Percentiles rank a stretch among this genome's conserved stretches.
Evolutionary conservation across 2,797 vertebrate genomes (phyloP).

Genomic region (Cetoscarus ocellatus): DNA sequence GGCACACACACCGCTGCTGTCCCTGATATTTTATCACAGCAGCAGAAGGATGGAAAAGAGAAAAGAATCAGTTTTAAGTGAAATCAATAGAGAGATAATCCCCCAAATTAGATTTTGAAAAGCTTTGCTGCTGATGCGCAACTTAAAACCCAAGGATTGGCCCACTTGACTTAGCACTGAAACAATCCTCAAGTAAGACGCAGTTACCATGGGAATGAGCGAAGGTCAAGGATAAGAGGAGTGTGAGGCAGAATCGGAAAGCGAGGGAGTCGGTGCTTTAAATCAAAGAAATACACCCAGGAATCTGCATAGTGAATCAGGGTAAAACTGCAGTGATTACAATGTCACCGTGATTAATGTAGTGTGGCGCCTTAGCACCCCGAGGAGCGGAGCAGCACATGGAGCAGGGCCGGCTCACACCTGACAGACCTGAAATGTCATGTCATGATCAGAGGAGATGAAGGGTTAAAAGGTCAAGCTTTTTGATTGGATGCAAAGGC

Average conservation of each 20-base stretch:
- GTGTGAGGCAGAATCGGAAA: constrained; percentile 42
- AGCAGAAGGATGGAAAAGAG: constrained; percentile 60
- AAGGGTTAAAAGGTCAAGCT: constrained; percentile 73
- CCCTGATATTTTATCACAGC: constrained; percentile 62
- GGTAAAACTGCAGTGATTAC: constrained; percentile 62
- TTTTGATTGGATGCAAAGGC: constrained; percentile 67
- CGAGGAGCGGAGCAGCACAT: neutral
- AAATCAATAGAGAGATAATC: constrained; percentile 88
- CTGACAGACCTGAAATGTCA: constrained; percentile 75
- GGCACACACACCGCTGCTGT: constrained; percentile 33
- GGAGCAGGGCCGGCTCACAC: constrained; percentile 53
- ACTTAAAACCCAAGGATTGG: constrained; percentile 76
- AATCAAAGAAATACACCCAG: constrained; percentile 58
- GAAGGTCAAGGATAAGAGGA: constrained; percentile 78
- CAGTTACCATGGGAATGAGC: constrained; percentile 78
- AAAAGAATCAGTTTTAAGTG: constrained; percentile 82
- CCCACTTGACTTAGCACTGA: constrained; percentile 78
- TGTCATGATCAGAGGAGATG: constrained; percentile 62
- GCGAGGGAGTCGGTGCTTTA: constrained; percentile 35
- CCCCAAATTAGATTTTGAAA: constrained; percentile 85
- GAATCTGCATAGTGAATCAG: constrained; percentile 64
- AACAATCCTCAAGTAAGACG: constrained; percentile 70
- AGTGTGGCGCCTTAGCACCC: constrained; percentile 35
- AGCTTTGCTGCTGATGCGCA: constrained; percentile 68
- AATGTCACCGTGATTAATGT: constrained; percentile 69